These are phyloP conservation scores for Aurelia aurita DNA, from an alignment of 30 jellyfish, hydroid and myxozoan genomes.

Conservation along the genomic window DNA sequence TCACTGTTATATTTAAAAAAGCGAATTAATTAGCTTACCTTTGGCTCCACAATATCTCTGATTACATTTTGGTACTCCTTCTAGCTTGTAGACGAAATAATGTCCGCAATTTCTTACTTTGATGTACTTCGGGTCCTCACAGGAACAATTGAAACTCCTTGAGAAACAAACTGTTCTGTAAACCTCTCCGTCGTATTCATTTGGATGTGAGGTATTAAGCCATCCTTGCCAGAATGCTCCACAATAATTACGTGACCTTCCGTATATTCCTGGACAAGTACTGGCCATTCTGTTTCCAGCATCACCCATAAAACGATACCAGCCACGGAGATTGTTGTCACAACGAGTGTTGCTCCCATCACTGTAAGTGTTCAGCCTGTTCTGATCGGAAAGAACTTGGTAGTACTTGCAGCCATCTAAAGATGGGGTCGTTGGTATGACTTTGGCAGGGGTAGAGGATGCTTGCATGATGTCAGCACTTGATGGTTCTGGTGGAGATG, in stretches of 20 bases:
- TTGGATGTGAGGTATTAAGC: slow-evolving; percentile 12
- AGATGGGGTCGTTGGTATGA: slow-evolving; percentile 8
- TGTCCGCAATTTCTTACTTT: slow-evolving; percentile 43
- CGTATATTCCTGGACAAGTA: not conserved
- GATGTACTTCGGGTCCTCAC: slow-evolving; percentile 3
- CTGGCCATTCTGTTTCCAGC: slow-evolving; percentile 54
- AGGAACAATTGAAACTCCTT: slow-evolving; percentile 8
- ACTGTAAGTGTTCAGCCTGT: not conserved
- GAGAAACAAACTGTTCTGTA: slow-evolving; percentile 43
- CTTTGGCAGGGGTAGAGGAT: not conserved
- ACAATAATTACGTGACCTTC: not conserved
- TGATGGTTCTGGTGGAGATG: too few species aligned
- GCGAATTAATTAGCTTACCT: not conserved
- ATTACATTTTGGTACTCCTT: slow-evolving; percentile 25
- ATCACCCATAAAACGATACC: slow-evolving; percentile 60
- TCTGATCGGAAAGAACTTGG: slow-evolving; percentile 32
- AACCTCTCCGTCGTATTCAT: slow-evolving; percentile 28
- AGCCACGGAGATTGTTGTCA: slow-evolving; percentile 34
- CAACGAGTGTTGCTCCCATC: slow-evolving; percentile 1
- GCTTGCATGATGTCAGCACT: too few species aligned
- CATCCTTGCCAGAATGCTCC: slow-evolving; percentile 45
- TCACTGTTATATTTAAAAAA: not conserved
- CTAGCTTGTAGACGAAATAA: slow-evolving; percentile 23
- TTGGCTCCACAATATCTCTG: slow-evolving; percentile 44
- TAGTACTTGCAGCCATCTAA: slow-evolving; percentile 30